Evolutionary conservation across 2,888 invertebrate genomes (phyloP).

Genomic region (Tipula confusa): DNA sequence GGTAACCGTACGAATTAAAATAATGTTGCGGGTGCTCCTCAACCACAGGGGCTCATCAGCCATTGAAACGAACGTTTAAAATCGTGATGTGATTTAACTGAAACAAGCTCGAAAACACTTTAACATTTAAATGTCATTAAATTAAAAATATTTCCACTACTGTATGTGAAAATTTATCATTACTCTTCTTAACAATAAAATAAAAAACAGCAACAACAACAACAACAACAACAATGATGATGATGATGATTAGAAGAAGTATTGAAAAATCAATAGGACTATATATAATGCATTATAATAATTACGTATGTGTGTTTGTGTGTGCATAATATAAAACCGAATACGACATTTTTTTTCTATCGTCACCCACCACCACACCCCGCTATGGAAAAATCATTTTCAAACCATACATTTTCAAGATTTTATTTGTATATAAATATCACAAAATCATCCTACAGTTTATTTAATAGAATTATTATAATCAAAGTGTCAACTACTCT

Average conservation of each 20-base stretch:
- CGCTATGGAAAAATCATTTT: background rate
- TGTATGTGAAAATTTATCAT: background rate
- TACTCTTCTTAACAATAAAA: background rate
- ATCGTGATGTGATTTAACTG: too few species aligned
- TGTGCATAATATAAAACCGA: background rate
- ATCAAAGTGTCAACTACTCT: conserved; percentile 13
- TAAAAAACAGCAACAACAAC: background rate
- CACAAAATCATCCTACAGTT: background rate
- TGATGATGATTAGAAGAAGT: conserved; percentile 4
- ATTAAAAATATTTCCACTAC: background rate
- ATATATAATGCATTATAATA: background rate
- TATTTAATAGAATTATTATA: conserved; percentile 1
- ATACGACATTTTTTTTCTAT: background rate
- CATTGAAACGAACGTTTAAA: too few species aligned
- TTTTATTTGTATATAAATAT: background rate
- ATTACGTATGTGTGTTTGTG: background rate
- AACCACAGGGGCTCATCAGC: too few species aligned
- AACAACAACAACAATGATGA: background rate
- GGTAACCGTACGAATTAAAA: too few species aligned
- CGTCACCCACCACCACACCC: background rate
- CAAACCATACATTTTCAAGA: background rate
- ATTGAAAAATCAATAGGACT: conserved; percentile 7
- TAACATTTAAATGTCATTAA: background rate
- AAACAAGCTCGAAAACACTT: too few species aligned
- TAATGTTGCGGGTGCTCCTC: too few species aligned